Evolutionary conservation across 2,113 vertebrate genomes (phyloP), one percentile per base, ranked within the genome.

Genomic region (Regulus satrapa): DNA sequence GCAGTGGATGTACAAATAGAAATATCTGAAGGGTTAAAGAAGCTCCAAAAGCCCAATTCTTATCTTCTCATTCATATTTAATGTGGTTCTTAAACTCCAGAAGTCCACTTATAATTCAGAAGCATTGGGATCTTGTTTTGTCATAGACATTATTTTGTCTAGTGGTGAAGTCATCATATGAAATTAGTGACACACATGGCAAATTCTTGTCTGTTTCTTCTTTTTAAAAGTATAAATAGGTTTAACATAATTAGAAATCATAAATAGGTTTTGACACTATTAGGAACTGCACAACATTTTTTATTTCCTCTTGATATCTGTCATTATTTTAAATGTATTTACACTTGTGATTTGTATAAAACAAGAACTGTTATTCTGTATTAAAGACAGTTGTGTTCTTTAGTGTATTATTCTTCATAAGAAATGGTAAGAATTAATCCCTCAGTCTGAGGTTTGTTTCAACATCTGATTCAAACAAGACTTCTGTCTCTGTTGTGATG

Each of bases 61-160:
- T 85, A 36, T 45, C 9, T 78, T 66, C 24, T 73, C 12, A 23
- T 86, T 88, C 75, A 64, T 85, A 73, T 82, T 94, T 88, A 80
- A 55, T 52, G 3, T 5, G 2, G 11, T 51, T 32, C 63, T 71
- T 92, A 43, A 81, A 41, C 21, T 81, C 82, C 52, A 92, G 18
- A 88, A 85, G 8, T 41, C n/a, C 69, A 58, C 28, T 68, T 8
- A 51, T 90, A 40, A 31, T 63, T 81, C 16, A 79, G 25, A 54
- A 83, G 14, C 5, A 1, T 48, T 66, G 19, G 40, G 67, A 24
- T 15, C 46, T 89, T 93, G 8, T 76, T 95, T 77, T 41, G 5
- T 8, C n/a, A 59, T 14, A 66, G 32, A 71, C 31, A 8, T 5
- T 6, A 80, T 73, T 83, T 31, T 74, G 7, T 67, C 38, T 66